Base-by-base conservation (phyloP, 1,140 invertebrate species). In the Hyphantria cunea region DNA sequence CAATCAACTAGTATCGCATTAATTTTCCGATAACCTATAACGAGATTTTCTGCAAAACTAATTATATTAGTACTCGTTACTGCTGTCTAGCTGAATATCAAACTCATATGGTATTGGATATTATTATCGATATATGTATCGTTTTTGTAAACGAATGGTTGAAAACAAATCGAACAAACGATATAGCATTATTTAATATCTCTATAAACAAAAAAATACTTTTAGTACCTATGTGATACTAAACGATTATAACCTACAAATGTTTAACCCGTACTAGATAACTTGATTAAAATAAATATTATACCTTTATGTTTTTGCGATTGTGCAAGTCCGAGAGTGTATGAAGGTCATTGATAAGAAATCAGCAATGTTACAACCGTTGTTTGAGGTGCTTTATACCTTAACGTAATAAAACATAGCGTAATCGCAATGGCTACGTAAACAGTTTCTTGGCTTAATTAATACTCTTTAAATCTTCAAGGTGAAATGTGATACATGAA, bases 321-420 rank as follows among this genome's bases (percentile, higher is more conserved):
- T 75, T 72, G 66, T 72, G 69, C 52, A 69, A 72, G 64, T 70
- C 55, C 59, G 68, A 69, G 66, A 70, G 68, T 73, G 61, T 70
- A 69, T 74, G 82, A 87, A 87, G 84, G 82, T 83, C 80, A 70
- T 65, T 79, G 84, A 87, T 87, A 87, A 87, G 82, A 78, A 83
- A 82, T 76, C 74, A 62, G 61, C 69, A 73, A 68, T 72, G 64
- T 78, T 72, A 72, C 65, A 67, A 65, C 55, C 64, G 66, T 50
- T 51, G 64, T 64, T 66, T 65, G 49, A 68, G 64, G 64, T 72
- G 62, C 61, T 61, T 70, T 71, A 62, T 65, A 64, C 54, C 44
- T 55, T 64, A 64, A 74, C 56, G 60, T 61, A 63, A 74, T 66
- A 70, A 70, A 69, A 64, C 60, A 70, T 34, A 25, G 55, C 52